A percentile compares a stretch with the other conserved stretches of the same genome.
Evolutionary conservation across 2,797 vertebrate species (phyloP).

Genomic region (Onychomys arenicola): DNA sequence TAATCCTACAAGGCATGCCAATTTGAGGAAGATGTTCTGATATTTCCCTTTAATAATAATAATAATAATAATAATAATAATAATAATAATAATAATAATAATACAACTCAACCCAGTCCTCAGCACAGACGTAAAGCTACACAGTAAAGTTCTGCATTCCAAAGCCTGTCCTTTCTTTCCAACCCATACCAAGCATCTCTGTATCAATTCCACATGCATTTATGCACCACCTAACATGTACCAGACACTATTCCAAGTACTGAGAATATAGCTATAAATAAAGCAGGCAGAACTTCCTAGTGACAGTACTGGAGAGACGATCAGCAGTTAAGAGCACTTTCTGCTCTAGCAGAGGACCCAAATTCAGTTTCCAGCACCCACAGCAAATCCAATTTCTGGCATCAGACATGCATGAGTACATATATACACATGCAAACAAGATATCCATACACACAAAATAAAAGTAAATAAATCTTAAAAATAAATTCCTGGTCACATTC

Average conservation of each 20-base stretch:
- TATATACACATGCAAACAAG: neutral
- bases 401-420: neutral
- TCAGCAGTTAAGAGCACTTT: neutral
- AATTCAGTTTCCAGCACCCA: neutral
- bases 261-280: neutral
- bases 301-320: neutral
- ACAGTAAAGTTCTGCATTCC: neutral
- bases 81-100: neutral
- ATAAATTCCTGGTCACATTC: neutral
- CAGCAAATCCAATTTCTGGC: neutral
- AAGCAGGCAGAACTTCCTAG: slow-evolving; percentile 9
- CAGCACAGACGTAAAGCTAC: slow-evolving; percentile 44
- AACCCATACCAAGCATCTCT: neutral
- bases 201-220: neutral
- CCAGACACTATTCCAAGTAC: neutral
- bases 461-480: neutral
- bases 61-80: no score
- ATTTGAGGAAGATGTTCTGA: neutral
- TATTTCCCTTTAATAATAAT: neutral
- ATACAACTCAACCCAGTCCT: neutral
- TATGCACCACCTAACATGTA: neutral
- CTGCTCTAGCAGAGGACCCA: neutral
- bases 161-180: neutral
- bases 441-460: neutral
- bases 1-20: neutral